A percentile compares a stretch with the other conserved stretches of the same genome.
Conservation (phyloP, 2,888 invertebrate genomes). For the Coecobrya sp. region DNA sequence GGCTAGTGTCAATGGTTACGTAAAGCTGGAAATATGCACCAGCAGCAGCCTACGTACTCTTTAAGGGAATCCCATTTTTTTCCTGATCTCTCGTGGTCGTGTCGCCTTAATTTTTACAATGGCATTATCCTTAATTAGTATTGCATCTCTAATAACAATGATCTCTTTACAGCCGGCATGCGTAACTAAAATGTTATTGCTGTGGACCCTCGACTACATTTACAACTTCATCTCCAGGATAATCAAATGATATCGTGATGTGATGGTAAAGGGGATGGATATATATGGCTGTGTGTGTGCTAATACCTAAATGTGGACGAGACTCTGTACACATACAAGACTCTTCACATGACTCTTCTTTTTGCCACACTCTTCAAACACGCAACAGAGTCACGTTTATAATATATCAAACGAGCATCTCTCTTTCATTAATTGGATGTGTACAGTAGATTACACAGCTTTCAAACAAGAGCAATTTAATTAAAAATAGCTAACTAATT, state of each 20-base stretch:
- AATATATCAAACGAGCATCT: too few species aligned
- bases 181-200: slow-evolving; percentile 80
- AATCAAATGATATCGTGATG: slow-evolving; percentile 76
- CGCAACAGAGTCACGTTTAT: slow-evolving; percentile 38
- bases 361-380: slow-evolving; percentile 44
- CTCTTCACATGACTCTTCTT: too few species aligned
- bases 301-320: neutral
- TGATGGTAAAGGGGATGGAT: slow-evolving; percentile 51
- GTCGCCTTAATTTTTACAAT: slow-evolving; percentile 83
- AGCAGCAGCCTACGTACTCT: neutral
- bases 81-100: slow-evolving; percentile 62
- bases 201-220: slow-evolving; percentile 78
- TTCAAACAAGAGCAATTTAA: neutral
- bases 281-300: slow-evolving; percentile 17
- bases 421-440: slow-evolving; percentile 14
- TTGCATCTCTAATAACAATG: slow-evolving; percentile 81
- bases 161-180: slow-evolving; percentile 80
- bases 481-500: neutral
- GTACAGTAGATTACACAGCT: neutral
- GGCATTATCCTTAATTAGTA: slow-evolving; percentile 84
- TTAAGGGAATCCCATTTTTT: slow-evolving; percentile 26
- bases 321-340: neutral
- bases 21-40: neutral
- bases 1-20: neutral
- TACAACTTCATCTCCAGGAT: slow-evolving; percentile 78